Percentiles rank a stretch among this genome's conserved stretches.
Evolutionary conservation across 2,113 vertebrate species (phyloP).

Genomic region (Pithys albifrons): DNA sequence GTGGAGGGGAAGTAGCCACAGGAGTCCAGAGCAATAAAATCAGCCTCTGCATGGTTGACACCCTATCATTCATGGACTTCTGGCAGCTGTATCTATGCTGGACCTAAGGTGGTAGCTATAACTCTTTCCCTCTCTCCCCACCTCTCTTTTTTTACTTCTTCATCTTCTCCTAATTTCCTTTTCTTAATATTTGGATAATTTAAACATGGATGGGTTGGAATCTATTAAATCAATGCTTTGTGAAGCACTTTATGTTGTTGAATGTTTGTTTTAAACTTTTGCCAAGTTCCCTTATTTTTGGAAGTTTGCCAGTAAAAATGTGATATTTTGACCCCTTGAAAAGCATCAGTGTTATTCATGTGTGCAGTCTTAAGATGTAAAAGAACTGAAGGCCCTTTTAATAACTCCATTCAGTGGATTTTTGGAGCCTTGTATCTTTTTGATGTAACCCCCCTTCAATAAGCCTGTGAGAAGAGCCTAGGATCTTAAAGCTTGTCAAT

Average conservation of each 20-base stretch:
- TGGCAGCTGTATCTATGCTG: no score
- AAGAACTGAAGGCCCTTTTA: background rate
- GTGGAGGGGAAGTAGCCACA: background rate
- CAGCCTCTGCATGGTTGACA: background rate
- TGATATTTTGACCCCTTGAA: background rate
- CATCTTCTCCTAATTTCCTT: background rate
- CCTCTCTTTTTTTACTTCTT: background rate
- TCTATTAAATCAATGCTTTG: background rate
- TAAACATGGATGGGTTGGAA: background rate
- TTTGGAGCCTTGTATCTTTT: background rate
- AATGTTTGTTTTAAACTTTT: background rate
- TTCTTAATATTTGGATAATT: background rate
- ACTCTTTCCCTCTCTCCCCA: background rate
- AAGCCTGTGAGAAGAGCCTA: background rate
- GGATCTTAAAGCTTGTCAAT: background rate
- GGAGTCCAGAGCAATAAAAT: background rate
- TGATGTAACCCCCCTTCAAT: background rate
- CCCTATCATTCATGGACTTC: background rate
- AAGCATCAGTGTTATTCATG: background rate
- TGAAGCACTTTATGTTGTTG: background rate
- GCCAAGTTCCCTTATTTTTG: background rate
- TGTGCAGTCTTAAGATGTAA: background rate
- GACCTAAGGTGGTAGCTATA: background rate
- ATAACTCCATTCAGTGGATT: background rate
- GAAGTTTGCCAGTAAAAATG: background rate